Conservation (phyloP, 2,888 invertebrate genomes). For the Limnephilus lunatus region DNA sequence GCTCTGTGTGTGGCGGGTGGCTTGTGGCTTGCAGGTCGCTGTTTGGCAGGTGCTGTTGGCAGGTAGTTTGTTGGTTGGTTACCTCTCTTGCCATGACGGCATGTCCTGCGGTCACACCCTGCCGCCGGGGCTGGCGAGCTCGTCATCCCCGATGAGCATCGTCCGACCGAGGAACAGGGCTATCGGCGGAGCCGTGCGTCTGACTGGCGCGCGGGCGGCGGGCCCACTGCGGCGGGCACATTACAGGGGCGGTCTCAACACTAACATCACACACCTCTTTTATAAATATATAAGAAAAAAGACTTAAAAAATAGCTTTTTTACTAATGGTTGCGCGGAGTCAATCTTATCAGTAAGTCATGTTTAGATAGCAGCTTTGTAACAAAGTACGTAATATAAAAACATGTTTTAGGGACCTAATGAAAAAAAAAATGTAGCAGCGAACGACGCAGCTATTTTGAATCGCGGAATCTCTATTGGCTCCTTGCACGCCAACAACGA, state of each 20-base stretch:
- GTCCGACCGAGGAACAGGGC: constrained; percentile 58
- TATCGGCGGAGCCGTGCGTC: constrained; percentile 63
- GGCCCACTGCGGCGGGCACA: constrained; percentile 63
- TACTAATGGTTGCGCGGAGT: no score
- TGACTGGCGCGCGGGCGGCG: constrained; percentile 64
- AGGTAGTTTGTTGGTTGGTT: constrained; percentile 67
- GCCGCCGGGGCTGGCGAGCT: constrained; percentile 63
- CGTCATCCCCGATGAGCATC: constrained; percentile 65
- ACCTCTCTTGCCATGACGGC: constrained; percentile 87
- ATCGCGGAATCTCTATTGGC: no score
- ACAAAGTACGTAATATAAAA: no score
- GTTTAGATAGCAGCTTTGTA: no score
- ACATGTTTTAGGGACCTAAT: no score
- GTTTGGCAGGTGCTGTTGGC: neutral
- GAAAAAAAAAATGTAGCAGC: no score
- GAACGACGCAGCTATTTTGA: no score
- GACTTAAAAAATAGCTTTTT: no score
- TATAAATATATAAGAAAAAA: no score
- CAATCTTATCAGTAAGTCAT: no score
- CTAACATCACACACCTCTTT: neutral
- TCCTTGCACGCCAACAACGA: no score
- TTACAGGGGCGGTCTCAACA: constrained; percentile 60
- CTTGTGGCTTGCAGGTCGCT: no score
- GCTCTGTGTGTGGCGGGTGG: neutral
- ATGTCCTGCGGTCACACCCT: constrained; percentile 72